Conservation (phyloP, 2,113 vertebrate genomes). For the Ailuropoda melanoleuca region DNA sequence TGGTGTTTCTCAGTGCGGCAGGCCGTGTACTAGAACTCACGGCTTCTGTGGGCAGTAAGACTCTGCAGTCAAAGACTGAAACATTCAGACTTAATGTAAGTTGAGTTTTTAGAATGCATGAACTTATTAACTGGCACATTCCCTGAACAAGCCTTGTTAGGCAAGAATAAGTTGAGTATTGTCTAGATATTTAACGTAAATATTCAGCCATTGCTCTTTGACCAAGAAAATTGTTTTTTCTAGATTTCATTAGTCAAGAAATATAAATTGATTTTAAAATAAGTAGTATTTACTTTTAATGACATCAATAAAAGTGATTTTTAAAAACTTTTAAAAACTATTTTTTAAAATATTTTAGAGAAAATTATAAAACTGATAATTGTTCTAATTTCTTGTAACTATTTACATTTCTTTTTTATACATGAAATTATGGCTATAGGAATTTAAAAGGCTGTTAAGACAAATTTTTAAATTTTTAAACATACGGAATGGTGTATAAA, state of each 20-base stretch:
- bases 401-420: neutral
- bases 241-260: neutral
- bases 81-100: neutral
- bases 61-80: neutral
- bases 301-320: neutral
- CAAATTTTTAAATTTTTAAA: neutral
- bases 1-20: neutral
- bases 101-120: neutral
- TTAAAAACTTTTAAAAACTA: neutral
- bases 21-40: too few relatives aligned
- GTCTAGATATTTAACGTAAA: neutral
- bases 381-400: neutral
- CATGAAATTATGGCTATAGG: neutral
- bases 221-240: neutral
- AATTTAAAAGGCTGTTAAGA: conserved; percentile 26
- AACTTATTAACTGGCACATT: neutral
- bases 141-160: neutral
- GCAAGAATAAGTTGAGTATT: neutral
- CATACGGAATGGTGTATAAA: neutral
- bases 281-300: neutral
- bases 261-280: neutral
- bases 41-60: neutral
- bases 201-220: neutral
- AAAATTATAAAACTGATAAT: conserved; percentile 28
- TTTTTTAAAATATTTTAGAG: conserved; percentile 23